phyloP scores from a whole-genome alignment of 2,888 invertebrate genomes.

The Hedya salicella region DNA sequence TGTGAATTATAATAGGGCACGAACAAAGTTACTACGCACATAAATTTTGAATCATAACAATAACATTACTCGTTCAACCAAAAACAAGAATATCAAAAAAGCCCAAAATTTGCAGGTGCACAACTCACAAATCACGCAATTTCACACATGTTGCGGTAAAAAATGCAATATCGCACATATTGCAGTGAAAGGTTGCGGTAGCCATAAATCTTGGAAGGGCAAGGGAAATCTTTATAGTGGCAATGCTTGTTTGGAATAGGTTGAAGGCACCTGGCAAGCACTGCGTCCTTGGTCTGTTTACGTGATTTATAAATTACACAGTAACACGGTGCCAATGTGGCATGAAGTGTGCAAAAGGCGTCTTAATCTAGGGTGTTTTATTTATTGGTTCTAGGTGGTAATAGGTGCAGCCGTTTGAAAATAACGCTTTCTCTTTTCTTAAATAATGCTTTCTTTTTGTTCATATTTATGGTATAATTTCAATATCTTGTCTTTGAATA shows the following conservation, averaged over 20 bases:
- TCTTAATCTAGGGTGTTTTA: too few relatives aligned
- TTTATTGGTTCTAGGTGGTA: too few relatives aligned
- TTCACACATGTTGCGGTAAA: slow-evolving; percentile 37
- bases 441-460: too few relatives aligned
- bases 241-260: slow-evolving; percentile 22
- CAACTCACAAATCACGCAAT: slow-evolving; percentile 39
- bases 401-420: too few relatives aligned
- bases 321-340: background rate
- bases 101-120: slow-evolving; percentile 35
- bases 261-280: slow-evolving; percentile 30
- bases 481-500: too few relatives aligned
- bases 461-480: too few relatives aligned
- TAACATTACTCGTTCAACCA: slow-evolving; percentile 7
- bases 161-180: slow-evolving; percentile 46
- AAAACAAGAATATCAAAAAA: slow-evolving; percentile 21
- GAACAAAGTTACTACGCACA: background rate
- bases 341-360: too few relatives aligned
- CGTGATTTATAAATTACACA: background rate
- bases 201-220: slow-evolving; percentile 45
- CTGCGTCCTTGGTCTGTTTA: slow-evolving; percentile 1
- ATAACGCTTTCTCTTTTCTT: too few relatives aligned
- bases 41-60: slow-evolving; percentile 5
- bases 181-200: slow-evolving; percentile 38
- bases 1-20: background rate
- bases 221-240: slow-evolving; percentile 43